Evolutionary conservation across 2,888 invertebrate species (phyloP).

Genomic region (Sinotaia quadrata): DNA sequence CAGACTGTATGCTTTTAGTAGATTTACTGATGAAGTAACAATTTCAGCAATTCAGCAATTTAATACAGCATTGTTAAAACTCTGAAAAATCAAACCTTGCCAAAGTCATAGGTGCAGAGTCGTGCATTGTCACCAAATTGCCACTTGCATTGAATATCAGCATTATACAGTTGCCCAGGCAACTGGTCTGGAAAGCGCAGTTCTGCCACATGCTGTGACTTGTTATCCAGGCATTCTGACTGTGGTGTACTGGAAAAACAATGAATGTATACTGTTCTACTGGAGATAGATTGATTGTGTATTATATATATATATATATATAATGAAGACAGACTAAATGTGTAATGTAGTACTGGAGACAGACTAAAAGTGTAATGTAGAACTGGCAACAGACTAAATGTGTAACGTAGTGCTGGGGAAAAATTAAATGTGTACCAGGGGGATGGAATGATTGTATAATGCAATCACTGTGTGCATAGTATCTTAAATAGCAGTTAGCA

Average conservation of each 20-base stretch:
- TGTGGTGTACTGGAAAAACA: conserved; percentile 51
- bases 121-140: conserved; percentile 62
- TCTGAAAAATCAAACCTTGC: conserved; percentile 62
- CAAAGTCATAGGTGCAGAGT: conserved; percentile 65
- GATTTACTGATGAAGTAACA: too few relatives aligned
- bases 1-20: too few relatives aligned
- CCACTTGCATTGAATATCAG: conserved; percentile 59
- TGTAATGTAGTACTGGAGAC: too few relatives aligned
- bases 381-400: too few relatives aligned
- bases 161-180: conserved; percentile 60
- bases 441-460: too few relatives aligned
- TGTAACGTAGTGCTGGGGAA: too few relatives aligned
- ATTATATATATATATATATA: not conserved
- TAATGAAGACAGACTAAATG: not conserved
- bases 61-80: too few relatives aligned
- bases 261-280: not conserved
- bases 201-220: conserved; percentile 56
- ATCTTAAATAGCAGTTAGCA: too few relatives aligned
- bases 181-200: conserved; percentile 59
- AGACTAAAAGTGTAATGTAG: too few relatives aligned
- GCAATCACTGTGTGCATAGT: too few relatives aligned
- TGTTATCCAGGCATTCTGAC: conserved; percentile 55
- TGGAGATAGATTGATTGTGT: not conserved
- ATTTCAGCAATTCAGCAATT: too few relatives aligned
- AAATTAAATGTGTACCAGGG: too few relatives aligned